phyloP scores from a whole-genome alignment of 2,113 vertebrate species.

The Bambusicola thoracicus region DNA sequence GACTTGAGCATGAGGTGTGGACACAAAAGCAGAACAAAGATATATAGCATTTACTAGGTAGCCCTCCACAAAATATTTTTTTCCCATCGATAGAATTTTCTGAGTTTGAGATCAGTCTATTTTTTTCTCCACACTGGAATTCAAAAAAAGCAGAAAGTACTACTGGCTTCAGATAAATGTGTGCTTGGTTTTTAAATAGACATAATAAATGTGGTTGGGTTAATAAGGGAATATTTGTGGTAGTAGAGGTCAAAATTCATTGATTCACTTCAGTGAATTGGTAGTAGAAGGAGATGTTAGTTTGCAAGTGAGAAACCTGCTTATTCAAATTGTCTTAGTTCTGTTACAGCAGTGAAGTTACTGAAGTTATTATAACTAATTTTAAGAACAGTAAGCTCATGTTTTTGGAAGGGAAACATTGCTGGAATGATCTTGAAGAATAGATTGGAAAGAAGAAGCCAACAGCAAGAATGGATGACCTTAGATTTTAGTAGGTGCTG shows the following conservation, averaged over 20 bases:
- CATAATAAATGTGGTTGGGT: not conserved
- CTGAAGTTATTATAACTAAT: not conserved
- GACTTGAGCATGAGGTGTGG: not conserved
- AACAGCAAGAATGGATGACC: not conserved
- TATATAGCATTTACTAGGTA: not conserved
- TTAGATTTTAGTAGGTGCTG: not conserved
- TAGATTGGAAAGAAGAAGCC: not conserved
- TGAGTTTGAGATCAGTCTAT: not conserved
- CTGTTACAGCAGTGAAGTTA: not conserved
- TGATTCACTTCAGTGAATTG: not conserved
- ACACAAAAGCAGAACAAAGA: not conserved
- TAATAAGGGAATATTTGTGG: constrained; percentile 8
- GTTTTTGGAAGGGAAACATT: not conserved
- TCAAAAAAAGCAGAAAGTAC: not conserved
- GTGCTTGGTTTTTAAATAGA: not conserved
- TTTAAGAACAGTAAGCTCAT: not conserved
- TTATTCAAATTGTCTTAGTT: not conserved
- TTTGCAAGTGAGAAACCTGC: not conserved
- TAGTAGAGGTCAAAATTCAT: not conserved
- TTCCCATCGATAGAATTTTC: not conserved
- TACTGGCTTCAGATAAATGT: not conserved
- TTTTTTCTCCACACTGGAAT: not conserved
- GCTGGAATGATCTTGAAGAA: not conserved
- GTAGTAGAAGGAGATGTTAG: not conserved
- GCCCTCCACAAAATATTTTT: not conserved